Percentiles rank a stretch among this genome's conserved stretches.
phyloP scores from a whole-genome alignment of 2,888 invertebrate species.

The Leptinotarsa tumamoca region DNA sequence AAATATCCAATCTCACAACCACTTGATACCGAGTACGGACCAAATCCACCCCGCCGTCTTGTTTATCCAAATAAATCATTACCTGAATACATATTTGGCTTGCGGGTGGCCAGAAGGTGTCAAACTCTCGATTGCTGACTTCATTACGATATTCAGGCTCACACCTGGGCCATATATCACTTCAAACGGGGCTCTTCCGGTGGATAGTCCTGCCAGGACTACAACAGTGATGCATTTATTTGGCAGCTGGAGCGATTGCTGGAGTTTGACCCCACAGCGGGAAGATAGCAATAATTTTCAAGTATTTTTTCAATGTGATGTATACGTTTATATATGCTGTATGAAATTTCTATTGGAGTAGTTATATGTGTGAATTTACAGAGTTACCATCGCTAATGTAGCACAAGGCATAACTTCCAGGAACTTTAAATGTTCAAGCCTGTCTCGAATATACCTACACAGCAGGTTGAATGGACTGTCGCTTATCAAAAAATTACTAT shows the following conservation, averaged over 20 bases:
- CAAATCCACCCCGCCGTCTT: background rate
- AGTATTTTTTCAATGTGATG: background rate
- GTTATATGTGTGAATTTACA: too few species aligned
- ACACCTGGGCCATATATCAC: conserved; percentile 61
- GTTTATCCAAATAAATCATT: conserved; percentile 59
- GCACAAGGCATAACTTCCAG: too few species aligned
- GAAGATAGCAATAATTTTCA: background rate
- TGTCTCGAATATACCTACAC: too few species aligned
- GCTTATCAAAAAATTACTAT: too few species aligned
- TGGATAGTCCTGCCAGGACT: conserved; percentile 24
- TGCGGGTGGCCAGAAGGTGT: conserved; percentile 62
- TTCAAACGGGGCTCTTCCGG: conserved; percentile 50
- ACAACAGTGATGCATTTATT: conserved; percentile 23
- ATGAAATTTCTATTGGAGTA: too few species aligned
- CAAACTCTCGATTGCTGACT: conserved; percentile 60
- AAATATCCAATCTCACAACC: conserved; percentile 23
- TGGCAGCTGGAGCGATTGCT: conserved; percentile 27
- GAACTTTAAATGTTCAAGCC: too few species aligned
- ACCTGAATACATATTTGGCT: conserved; percentile 60
- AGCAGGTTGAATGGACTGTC: too few species aligned
- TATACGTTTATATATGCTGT: background rate
- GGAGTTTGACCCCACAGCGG: conserved; percentile 3
- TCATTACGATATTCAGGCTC: conserved; percentile 59
- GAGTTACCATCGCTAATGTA: too few species aligned
- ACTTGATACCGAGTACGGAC: background rate